These are phyloP conservation scores for Gavialis gangeticus DNA, from an alignment of 2,113 vertebrate genomes.

Conservation along the genomic window DNA sequence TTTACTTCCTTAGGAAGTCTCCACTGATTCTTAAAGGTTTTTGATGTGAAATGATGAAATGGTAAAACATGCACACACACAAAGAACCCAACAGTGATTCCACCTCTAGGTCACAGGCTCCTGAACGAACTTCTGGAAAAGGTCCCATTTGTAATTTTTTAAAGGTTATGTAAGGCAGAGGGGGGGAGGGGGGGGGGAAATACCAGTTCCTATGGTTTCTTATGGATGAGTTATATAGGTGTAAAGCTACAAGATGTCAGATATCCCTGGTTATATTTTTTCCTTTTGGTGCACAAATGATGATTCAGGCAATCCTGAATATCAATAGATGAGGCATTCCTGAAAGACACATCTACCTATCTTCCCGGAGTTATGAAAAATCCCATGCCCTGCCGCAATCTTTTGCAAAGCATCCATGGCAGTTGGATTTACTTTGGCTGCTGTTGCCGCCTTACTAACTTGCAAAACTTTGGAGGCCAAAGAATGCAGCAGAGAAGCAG, in stretches of 20 bases:
- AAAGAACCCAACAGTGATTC: neutral
- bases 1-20: conserved; percentile 32
- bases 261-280: neutral
- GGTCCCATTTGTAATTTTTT: neutral
- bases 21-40: conserved; percentile 8
- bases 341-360: neutral
- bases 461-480: conserved; percentile 33
- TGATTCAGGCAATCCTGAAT: neutral
- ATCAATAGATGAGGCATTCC: neutral
- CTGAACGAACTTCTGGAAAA: neutral
- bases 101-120: neutral
- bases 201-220: neutral
- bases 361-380: conserved; percentile 32
- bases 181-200: neutral
- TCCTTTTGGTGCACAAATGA: neutral
- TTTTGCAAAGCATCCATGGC: conserved; percentile 19
- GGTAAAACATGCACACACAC: conserved; percentile 14
- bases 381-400: neutral
- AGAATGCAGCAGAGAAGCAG: neutral
- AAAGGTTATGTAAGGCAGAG: neutral
- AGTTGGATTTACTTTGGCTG: conserved; percentile 41
- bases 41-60: neutral
- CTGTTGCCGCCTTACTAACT: conserved; percentile 5
- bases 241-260: fast-evolving
- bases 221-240: fast-evolving